phyloP scores from a whole-genome alignment of 2,888 invertebrate species.

The Octonoba sinensis region DNA sequence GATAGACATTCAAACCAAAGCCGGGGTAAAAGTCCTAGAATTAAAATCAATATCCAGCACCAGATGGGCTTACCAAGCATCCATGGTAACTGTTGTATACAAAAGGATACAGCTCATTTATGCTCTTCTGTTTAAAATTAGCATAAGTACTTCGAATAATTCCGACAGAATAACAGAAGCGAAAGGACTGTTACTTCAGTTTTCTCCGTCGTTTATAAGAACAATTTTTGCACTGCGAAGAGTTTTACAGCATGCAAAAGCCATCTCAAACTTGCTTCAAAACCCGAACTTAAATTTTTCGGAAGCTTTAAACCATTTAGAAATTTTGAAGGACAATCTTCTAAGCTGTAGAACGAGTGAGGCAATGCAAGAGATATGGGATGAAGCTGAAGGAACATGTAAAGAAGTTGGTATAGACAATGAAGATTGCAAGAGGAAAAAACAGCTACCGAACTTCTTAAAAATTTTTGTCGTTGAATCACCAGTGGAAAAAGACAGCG shows the following conservation, averaged over 20 bases:
- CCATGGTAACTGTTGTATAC: neutral
- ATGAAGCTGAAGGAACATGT: neutral
- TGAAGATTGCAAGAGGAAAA: neutral
- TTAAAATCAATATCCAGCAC: slow-evolving; percentile 16
- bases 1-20: neutral
- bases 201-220: slow-evolving; percentile 4
- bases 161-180: slow-evolving; percentile 11
- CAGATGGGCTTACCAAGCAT: slow-evolving; percentile 17
- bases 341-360: neutral
- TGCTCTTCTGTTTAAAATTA: slow-evolving; percentile 1
- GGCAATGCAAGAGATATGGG: neutral
- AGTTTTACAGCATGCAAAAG: neutral
- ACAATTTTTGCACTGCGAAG: neutral
- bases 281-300: neutral
- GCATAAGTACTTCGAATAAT: neutral
- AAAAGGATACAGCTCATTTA: neutral
- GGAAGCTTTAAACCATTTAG: neutral
- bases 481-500: neutral
- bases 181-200: neutral
- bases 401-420: neutral
- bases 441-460: neutral
- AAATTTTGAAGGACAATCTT: neutral
- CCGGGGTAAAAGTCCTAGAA: neutral
- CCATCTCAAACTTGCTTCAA: slow-evolving; percentile 1
- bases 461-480: neutral